Base-by-base conservation (phyloP, 2,888 invertebrate genomes). In the Luperina nickerlii region DNA sequence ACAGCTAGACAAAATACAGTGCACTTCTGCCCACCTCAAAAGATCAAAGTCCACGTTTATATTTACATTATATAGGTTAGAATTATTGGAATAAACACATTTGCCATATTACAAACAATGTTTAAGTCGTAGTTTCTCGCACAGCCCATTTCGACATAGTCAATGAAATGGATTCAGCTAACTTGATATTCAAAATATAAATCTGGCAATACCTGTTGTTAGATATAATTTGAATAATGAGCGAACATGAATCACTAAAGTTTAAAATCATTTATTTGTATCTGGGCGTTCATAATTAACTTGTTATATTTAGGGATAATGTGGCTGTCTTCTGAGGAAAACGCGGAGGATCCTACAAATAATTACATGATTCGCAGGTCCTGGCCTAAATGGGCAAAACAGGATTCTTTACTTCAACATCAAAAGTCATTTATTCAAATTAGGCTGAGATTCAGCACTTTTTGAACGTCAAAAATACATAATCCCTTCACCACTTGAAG, bases 31-130 rank as follows among this genome's bases (percentile, higher is more conserved):
- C 32, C 60, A 62, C 13, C 71, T 32, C 32, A 68, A 72, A 66
- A 70, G 42, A 68, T 68, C 71, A 63, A 79, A 84, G 57, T 60
- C 48, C 62, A 57, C 42, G 67, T 57, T 57, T 42, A 63, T 84
- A 68, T 72, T 84, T 84, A 71, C 62, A 63, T 84, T 62, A 79
- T 84, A 79, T 79, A 81, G 84, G 84, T 81, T 79, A 72, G 38
- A 71, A 72, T 72, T 72, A 82, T 84, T 79, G 62, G 54, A 62
- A 68, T 79, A 79, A 79, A 84, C 67, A 79, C 38, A 81, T 78
- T 68, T 62, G 38, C 69, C 63, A 77, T 48, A 27, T 82, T 42
- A 82, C 71, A 84, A 82, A 79, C 63, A 82, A 69, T 73, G 27
- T 84, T 20, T 32, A 60, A 84, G 51, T 63, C 72, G 42, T 54